These are phyloP conservation scores for Leptinotarsa undecemlineata DNA, from an alignment of 1,140 invertebrate genomes.

Conservation along the genomic window DNA sequence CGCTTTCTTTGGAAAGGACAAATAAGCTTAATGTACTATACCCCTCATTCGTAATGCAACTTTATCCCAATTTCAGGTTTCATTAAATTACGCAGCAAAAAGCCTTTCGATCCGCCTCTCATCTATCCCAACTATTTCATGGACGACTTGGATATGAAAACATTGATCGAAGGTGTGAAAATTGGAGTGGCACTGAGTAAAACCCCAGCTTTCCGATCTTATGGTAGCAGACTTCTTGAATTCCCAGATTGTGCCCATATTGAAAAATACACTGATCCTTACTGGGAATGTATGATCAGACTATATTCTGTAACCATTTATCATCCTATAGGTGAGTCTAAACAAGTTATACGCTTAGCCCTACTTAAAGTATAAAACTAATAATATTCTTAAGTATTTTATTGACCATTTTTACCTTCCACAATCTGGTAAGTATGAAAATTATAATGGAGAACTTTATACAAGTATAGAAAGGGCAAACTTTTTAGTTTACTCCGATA, in stretches of 20 bases:
- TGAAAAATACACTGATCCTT: conserved; percentile 69
- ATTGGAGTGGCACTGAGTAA: conserved; percentile 74
- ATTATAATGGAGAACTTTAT: too few species aligned
- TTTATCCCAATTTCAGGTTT: conserved; percentile 34
- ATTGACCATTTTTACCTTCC: too few species aligned
- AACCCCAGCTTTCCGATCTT: conserved; percentile 71
- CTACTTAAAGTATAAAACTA: too few species aligned
- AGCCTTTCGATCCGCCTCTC: conserved; percentile 88
- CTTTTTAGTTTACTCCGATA: too few species aligned
- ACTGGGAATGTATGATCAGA: conserved; percentile 84
- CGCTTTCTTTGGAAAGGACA: too few species aligned
- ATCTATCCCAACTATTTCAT: conserved; percentile 92
- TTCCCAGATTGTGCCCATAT: conserved; percentile 74
- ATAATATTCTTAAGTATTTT: too few species aligned
- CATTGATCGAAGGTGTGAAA: conserved; percentile 82
- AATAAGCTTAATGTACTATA: too few species aligned
- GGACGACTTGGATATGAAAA: conserved; percentile 78
- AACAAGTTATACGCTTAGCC: background rate
- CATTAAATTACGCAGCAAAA: conserved; percentile 76
- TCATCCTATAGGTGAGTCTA: conserved; percentile 70
- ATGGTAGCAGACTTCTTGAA: conserved; percentile 70
- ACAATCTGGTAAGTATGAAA: too few species aligned
- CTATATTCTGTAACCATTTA: conserved; percentile 81
- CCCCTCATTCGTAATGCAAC: too few species aligned
- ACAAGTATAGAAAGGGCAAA: too few species aligned